Percentiles rank a stretch among this genome's conserved stretches.
Conservation (phyloP, 1,140 invertebrate genomes). For the Magallana gigas region DNA sequence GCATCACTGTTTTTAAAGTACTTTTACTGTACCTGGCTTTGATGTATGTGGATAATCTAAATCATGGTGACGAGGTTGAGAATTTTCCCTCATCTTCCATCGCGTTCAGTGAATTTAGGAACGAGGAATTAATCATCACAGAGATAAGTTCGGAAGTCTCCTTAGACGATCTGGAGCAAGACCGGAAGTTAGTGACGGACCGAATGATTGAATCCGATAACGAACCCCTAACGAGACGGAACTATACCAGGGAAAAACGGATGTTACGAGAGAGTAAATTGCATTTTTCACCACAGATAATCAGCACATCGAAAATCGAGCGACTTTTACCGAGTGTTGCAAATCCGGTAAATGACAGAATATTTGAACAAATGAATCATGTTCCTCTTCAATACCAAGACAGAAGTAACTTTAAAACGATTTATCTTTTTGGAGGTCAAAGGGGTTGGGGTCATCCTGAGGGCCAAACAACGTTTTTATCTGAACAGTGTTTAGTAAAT, state of each 20-base stretch:
- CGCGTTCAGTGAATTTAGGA: neutral
- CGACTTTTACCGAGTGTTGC: conserved; percentile 31
- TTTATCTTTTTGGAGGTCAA: conserved; percentile 46
- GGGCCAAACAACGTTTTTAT: conserved; percentile 49
- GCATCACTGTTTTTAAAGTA: neutral
- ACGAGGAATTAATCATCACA: neutral
- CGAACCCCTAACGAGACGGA: neutral
- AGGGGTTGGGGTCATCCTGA: conserved; percentile 34
- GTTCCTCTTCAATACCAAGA: conserved; percentile 35
- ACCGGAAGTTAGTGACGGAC: neutral
- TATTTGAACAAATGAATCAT: conserved; percentile 44
- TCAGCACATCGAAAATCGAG: conserved; percentile 5
- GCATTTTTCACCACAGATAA: conserved; percentile 12
- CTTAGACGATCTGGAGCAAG: neutral
- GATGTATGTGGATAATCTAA: neutral
- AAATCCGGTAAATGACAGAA: conserved; percentile 41
- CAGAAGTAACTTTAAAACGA: conserved; percentile 11
- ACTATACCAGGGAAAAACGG: conserved; percentile 2
- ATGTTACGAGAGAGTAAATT: neutral
- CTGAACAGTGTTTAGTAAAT: conserved; percentile 48
- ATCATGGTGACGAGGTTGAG: neutral
- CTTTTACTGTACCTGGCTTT: neutral
- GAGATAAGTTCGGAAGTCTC: neutral
- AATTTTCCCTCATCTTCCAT: neutral
- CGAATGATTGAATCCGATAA: neutral